Evolutionary conservation across 2,888 invertebrate species (phyloP).

Genomic region (Eristalis intricaria): DNA sequence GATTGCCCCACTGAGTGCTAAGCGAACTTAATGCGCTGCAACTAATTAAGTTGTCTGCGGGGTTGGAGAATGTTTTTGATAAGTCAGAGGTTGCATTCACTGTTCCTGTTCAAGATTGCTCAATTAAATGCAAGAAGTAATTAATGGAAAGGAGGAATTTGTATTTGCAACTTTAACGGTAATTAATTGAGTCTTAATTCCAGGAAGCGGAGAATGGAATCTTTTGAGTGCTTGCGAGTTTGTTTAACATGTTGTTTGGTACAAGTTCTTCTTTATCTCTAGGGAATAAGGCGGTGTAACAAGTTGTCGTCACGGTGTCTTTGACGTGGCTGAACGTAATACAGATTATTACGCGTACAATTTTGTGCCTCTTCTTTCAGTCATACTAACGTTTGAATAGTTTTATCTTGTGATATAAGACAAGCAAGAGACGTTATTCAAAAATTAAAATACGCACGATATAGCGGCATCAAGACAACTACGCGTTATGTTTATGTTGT

Average conservation of each 20-base stretch:
- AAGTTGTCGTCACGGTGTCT: no score
- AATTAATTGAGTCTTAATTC: background rate
- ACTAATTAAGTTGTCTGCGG: background rate
- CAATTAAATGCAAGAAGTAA: background rate
- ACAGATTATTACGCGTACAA: no score
- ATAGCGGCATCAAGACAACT: no score
- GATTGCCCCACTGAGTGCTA: background rate
- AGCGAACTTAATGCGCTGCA: background rate
- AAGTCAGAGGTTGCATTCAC: background rate
- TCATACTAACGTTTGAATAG: no score
- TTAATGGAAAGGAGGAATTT: background rate
- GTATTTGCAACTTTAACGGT: background rate
- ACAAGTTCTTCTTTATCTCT: no score
- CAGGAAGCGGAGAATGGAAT: background rate
- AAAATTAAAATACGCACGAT: no score
- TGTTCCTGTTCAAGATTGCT: background rate
- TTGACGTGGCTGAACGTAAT: no score
- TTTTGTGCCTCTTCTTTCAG: no score
- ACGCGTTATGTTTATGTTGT: no score
- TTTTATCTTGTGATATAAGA: no score
- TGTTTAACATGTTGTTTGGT: background rate
- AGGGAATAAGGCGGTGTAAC: no score
- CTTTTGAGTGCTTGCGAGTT: background rate
- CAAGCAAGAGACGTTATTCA: no score
- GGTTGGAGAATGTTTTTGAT: background rate